These are phyloP conservation scores for Sebastes kiyomatsui DNA, from an alignment of 2,797 vertebrate species.

Conservation along the genomic window DNA sequence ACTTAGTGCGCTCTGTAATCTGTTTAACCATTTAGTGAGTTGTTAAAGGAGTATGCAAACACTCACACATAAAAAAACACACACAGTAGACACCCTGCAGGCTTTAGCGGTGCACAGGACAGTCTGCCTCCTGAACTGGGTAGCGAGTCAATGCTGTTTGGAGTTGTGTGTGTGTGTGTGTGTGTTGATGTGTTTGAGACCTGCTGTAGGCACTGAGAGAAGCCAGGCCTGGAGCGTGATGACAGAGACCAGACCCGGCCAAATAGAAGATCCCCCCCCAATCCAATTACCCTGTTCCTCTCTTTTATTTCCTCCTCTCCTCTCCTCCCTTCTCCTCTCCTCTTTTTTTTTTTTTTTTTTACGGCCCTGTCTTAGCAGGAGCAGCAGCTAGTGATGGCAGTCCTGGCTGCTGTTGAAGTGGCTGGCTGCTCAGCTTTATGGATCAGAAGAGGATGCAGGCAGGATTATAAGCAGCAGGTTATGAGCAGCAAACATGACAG, in stretches of 20 bases:
- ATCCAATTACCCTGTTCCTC: conserved; percentile 84
- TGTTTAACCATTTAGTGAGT: conserved; percentile 96
- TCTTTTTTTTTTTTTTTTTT: conserved; percentile 18
- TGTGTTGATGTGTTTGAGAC: conserved; percentile 61
- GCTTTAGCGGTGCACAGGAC: conserved; percentile 49
- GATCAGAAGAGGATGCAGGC: conserved; percentile 68
- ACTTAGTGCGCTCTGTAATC: conserved; percentile 99
- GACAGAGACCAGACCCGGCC: conserved; percentile 82
- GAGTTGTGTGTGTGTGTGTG: conserved; percentile 47
- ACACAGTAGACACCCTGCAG: conserved; percentile 36
- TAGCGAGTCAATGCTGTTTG: conserved; percentile 51
- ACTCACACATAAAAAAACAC: conserved; percentile 45
- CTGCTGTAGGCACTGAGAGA: conserved; percentile 72
- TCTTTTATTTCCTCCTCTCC: conserved; percentile 46
- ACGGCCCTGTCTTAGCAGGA: conserved; percentile 61
- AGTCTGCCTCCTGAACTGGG: conserved; percentile 44
- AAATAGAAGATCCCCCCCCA: conserved; percentile 83
- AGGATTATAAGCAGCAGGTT: conserved; percentile 79
- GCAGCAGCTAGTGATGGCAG: conserved; percentile 65
- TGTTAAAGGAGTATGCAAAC: conserved; percentile 85
- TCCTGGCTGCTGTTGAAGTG: conserved; percentile 65
- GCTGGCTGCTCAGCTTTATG: conserved; percentile 68
- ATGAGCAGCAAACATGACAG: conserved; percentile 76
- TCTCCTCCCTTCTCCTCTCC: conserved; percentile 5
- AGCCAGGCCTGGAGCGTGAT: conserved; percentile 84